phyloP scores from a whole-genome alignment of 2,888 invertebrate genomes.

The Apantesis nais region DNA sequence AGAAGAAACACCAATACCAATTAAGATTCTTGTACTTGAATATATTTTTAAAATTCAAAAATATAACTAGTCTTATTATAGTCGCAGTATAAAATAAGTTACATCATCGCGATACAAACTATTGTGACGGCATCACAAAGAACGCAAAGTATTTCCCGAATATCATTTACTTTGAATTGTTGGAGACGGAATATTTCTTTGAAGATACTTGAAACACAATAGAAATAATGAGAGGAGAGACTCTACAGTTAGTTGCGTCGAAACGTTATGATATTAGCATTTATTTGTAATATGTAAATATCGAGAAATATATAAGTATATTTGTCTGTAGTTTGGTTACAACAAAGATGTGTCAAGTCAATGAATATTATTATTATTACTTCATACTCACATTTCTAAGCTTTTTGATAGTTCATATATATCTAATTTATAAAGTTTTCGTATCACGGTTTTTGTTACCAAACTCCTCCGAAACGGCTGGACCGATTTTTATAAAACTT shows the following conservation, averaged over 20 bases:
- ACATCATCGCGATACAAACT: slow-evolving; percentile 15
- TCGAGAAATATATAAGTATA: background rate
- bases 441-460: too few species aligned
- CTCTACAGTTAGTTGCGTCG: slow-evolving; percentile 31
- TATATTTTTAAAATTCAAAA: background rate
- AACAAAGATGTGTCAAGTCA: too few species aligned
- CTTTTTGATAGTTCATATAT: too few species aligned
- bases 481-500: too few species aligned
- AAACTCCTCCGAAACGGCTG: too few species aligned
- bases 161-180: slow-evolving; percentile 39
- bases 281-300: too few species aligned
- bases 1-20: too few species aligned
- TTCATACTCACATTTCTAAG: too few species aligned
- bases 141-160: slow-evolving; percentile 27
- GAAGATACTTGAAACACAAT: slow-evolving; percentile 44
- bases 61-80: background rate
- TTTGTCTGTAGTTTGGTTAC: background rate
- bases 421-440: too few species aligned
- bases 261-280: slow-evolving; percentile 32
- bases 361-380: too few species aligned
- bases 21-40: too few species aligned
- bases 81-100: slow-evolving; percentile 6
- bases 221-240: slow-evolving; percentile 44
- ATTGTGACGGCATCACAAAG: slow-evolving; percentile 22
- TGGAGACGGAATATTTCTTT: slow-evolving; percentile 31